Evolutionary conservation across 1,140 invertebrate genomes (phyloP), one percentile per base, ranked within the genome.

Genomic region (Planococcus citri): DNA sequence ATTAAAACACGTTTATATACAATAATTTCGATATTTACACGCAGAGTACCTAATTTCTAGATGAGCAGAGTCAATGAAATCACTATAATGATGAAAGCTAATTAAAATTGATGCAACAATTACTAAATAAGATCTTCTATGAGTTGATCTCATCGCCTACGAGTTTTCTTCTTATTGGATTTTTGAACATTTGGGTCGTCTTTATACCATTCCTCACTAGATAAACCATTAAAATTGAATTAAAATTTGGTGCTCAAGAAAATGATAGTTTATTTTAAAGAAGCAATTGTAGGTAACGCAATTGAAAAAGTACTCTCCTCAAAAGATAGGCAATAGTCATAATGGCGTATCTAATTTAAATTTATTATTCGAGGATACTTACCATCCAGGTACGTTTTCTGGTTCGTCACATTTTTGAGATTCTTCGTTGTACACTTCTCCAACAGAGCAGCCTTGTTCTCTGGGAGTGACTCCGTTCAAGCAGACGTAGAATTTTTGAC

Each of bases 401-500:
- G 91, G 89, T 2, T 86, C 84, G 74, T 92, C 91, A 77, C 92
- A 94, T 75, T 85, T 86, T 76, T 91, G 87, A 6, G 83, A 83
- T 68, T 86, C 85, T 71, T 92, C 89, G 76, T 92, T 93, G 82
- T 92, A 94, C 17, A 92, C 92, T 73, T 91, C 88, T 38, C 91
- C 91, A 25, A 87, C 83, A 75, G 86, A 85, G 79, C 92, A 94
- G 22, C 90, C 89, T 69, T 92, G 84, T 78, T 93, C 88, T 72
- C 91, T 84, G 1, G 91, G 91, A 70, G 89, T 91, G 21, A 89
- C 83, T 8, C 89, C 89, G 77, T 91, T 93, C 71, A 94, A 80
- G 78, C 92, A 95, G 8, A 93, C 90, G 76, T 94, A 92, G 82
- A 92, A 90, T 70, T 90, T 89, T 78, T 92, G 90, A 78, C 92